Evolutionary conservation across 2,797 vertebrate genomes (phyloP), one percentile per base, ranked within the genome.

Genomic region (Tenualosa ilisha): DNA sequence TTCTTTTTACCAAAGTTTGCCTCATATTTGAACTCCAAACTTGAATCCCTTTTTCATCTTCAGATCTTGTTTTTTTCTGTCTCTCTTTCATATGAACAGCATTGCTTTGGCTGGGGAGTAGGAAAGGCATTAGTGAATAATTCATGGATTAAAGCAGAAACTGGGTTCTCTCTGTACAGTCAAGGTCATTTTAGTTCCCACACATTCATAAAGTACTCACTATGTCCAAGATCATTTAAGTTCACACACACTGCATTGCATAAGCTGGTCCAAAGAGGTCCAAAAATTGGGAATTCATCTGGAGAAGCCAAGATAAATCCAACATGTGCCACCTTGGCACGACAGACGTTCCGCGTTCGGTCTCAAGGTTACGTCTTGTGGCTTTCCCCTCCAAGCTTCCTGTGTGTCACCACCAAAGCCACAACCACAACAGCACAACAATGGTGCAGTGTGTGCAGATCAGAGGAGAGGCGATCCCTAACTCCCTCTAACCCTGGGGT

Each of bases 341-440:
- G 40, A 43, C 72, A 79, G 40, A 43, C 72, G 40, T 17, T 7
- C 72, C 2, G 40, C 6, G 1, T 22, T 43, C 65, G 20, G 54
- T 17, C 40, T 40, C 72, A 79, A 79, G 72, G 72, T 43, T 43
- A 40, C 6, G 37, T 75, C 37, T 75, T 43, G 37, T 20, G 40
- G 40, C 72, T 37, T 37, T 7, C 20, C 20, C 72, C 72, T 79
- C 40, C 2, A 5, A 8, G 15, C 40, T 9, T 15, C 17, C 26
- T 17, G 17, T 7, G 6, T 79, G 72, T 79, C 72, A 22, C 72
- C 72, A 11, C 17, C 15, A 22, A 79, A 46, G 15, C 72, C 20
- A 20, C 40, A 46, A 79, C 72, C 72, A 79, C 72, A 79, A 79
- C 37, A 79, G 72, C 9, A 20, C 72, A 79, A 79, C 72, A 79